Conservation (phyloP, 2,888 invertebrate species). For the Cistogaster globosa region DNA sequence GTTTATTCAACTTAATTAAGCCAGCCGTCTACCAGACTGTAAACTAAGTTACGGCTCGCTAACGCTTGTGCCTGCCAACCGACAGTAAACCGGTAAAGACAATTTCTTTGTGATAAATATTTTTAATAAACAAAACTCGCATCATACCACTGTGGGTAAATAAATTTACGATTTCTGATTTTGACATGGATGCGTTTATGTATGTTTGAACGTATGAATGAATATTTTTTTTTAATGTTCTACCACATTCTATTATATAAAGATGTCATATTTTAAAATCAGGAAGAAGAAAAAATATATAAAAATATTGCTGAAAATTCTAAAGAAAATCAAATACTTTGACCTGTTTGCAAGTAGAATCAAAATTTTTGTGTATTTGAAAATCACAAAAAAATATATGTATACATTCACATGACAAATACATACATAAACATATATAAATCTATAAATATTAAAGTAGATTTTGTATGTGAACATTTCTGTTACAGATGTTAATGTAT, state of each 20-base stretch:
- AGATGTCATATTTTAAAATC: slow-evolving; percentile 44
- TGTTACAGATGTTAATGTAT: not conserved
- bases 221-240: slow-evolving; percentile 27
- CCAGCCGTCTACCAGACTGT: too few species aligned
- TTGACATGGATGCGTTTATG: slow-evolving; percentile 5
- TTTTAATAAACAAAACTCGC: not conserved
- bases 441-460: not conserved
- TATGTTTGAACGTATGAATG: not conserved
- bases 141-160: slow-evolving; percentile 17
- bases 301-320: not conserved
- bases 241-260: slow-evolving; percentile 38
- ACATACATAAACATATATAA: not conserved
- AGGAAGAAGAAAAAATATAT: slow-evolving; percentile 17
- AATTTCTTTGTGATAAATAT: not conserved
- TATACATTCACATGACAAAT: not conserved
- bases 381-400: slow-evolving; percentile 6
- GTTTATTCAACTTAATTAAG: too few species aligned
- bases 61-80: too few species aligned
- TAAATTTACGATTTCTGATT: slow-evolving; percentile 35
- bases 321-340: slow-evolving; percentile 54
- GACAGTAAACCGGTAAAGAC: too few species aligned
- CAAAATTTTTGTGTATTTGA: not conserved
- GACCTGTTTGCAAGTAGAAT: slow-evolving; percentile 17
- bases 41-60: too few species aligned
- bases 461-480: slow-evolving; percentile 15